Percentiles rank a stretch among this genome's conserved stretches.
phyloP scores from a whole-genome alignment of 2,888 invertebrate genomes.

The Pandemis cinnamomeana region DNA sequence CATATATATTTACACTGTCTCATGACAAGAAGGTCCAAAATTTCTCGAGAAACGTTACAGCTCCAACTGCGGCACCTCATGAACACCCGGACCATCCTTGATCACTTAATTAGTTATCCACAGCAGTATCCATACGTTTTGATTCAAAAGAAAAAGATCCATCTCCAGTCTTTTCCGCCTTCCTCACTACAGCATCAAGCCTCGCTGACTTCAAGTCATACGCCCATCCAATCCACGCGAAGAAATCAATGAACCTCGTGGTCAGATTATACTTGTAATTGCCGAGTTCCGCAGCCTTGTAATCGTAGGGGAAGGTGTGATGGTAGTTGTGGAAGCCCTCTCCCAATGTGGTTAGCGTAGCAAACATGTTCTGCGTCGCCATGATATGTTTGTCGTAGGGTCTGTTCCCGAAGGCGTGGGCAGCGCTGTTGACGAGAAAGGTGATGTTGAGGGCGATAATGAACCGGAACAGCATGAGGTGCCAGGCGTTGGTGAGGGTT shows the following conservation, averaged over 20 bases:
- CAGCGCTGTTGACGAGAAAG: conserved; percentile 96
- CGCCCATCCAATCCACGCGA: conserved; percentile 86
- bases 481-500: conserved; percentile 88
- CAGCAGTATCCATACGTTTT: background rate
- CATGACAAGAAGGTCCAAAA: too few species aligned
- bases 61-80: too few species aligned
- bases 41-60: too few species aligned
- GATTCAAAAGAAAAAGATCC: conserved; percentile 23
- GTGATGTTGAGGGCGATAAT: conserved; percentile 91
- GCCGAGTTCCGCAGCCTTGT: conserved; percentile 87
- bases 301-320: conserved; percentile 91
- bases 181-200: background rate
- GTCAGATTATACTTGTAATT: conserved; percentile 42
- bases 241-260: conserved; percentile 30
- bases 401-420: conserved; percentile 94
- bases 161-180: conserved; percentile 23
- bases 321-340: conserved; percentile 96
- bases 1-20: too few species aligned
- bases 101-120: too few species aligned
- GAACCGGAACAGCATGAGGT: conserved; percentile 91
- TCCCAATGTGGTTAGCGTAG: conserved; percentile 25
- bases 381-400: conserved; percentile 92
- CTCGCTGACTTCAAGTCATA: conserved; percentile 90
- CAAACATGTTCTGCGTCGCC: conserved; percentile 13
- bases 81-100: too few species aligned